These are phyloP conservation scores for Drosophila asahinai DNA, from an alignment of 1,140 invertebrate genomes.

Conservation along the genomic window DNA sequence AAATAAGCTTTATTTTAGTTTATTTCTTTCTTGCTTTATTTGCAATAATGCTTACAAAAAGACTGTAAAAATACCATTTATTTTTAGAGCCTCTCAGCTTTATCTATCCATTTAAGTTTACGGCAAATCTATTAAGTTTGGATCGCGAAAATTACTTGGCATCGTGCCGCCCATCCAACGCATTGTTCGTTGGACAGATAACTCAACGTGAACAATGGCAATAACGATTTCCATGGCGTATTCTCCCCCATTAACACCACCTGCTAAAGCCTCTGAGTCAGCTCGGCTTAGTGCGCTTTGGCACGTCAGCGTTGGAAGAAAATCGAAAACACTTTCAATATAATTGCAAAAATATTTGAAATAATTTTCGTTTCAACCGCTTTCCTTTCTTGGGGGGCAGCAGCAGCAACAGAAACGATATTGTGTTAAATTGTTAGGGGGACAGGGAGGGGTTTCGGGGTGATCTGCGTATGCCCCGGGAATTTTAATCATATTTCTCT, in stretches of 20 bases:
- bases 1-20: too few relatives aligned
- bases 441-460: neutral
- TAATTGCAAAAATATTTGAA: constrained; percentile 41
- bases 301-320: constrained; percentile 10
- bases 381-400: constrained; percentile 28
- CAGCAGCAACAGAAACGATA: neutral
- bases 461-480: constrained; percentile 51
- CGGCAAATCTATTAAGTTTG: neutral
- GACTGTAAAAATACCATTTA: too few relatives aligned
- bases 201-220: constrained; percentile 16
- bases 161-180: too few relatives aligned
- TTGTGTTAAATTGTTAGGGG: neutral
- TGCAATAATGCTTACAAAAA: too few relatives aligned
- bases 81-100: neutral
- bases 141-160: constrained; percentile 2
- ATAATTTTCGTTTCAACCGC: constrained; percentile 33
- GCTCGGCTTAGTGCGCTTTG: constrained; percentile 14
- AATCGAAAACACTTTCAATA: constrained; percentile 44
- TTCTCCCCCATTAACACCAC: constrained; percentile 31
- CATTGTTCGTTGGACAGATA: constrained; percentile 14
- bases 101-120: neutral
- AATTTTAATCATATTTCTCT: constrained; percentile 61
- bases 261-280: constrained; percentile 11
- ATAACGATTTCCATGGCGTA: constrained; percentile 21
- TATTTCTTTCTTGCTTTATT: too few relatives aligned